Base-by-base conservation (phyloP, 1,140 invertebrate genomes). In the Armadillidium nasatum region DNA sequence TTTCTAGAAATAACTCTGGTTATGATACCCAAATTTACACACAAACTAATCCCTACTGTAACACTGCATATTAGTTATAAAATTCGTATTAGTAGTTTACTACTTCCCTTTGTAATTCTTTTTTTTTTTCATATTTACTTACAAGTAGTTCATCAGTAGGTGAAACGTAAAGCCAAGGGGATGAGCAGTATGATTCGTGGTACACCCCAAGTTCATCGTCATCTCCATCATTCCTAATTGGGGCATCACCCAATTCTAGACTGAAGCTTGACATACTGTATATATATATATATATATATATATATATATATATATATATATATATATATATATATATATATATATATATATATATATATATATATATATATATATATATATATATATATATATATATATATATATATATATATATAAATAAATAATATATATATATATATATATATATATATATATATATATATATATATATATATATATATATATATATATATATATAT, bases 151-250 rank as follows among this genome's bases (percentile, higher is more conserved):
- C 84, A 15, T 84, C 84, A 33, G 79, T 79, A 13, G 82, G 81
- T 1, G 79, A 77, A 45, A 84, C 82, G 70, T 84, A 84, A 21
- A 84, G 82, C 84, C 84, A 85, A 7, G 80, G 76, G 0, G 81
- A 80, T 46, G 80, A 76, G 21, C 81, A 77, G 76, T 84, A 84
- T 21, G 82, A 81, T 54, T 84, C 84, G 10, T 79, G 74, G 77
- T 85, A 83, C 44, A 85, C 81, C 19, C 84, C 84, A 33, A 73
- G 71, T 54, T 81, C 79, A 71, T 81, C 79, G 22, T 81, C 77
- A 43, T 81, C 77, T 19, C 75, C 78, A 46, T 77, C 79, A 33
- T 81, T 74, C 10, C 79, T 72, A 4, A 60, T 60, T 1, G 79
- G 79, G 7, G 72, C 19, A 69, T 81, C 79, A 7, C 79, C 79